These are phyloP conservation scores for Lycia hirtaria DNA, from an alignment of 2,888 invertebrate genomes.

Conservation along the genomic window DNA sequence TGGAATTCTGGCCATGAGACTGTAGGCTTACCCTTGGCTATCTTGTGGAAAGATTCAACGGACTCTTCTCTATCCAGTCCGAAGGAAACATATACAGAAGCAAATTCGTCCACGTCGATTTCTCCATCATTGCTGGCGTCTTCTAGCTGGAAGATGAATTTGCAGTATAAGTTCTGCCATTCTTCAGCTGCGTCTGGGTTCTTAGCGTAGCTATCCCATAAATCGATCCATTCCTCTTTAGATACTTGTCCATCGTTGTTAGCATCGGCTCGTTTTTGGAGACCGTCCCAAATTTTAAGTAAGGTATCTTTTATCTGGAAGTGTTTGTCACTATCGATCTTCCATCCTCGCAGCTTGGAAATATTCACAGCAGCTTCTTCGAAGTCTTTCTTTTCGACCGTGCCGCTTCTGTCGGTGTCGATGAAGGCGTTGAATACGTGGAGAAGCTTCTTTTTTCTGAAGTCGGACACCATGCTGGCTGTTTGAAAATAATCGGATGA, in stretches of 20 bases:
- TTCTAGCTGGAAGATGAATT: constrained; percentile 94
- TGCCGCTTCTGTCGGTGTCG: constrained; percentile 94
- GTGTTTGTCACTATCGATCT: constrained; percentile 88
- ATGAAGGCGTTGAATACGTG: constrained; percentile 95
- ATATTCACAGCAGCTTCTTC: constrained; percentile 94
- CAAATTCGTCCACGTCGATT: constrained; percentile 93
- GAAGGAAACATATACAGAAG: constrained; percentile 91
- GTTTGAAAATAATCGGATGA: constrained; percentile 28
- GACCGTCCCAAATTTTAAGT: constrained; percentile 93
- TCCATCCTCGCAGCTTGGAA: constrained; percentile 92
- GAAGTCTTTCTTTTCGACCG: constrained; percentile 94
- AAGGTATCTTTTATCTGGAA: constrained; percentile 90
- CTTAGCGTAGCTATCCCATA: constrained; percentile 93
- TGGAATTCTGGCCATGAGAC: constrained; percentile 92
- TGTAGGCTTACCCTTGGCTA: constrained; percentile 90
- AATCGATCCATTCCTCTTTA: constrained; percentile 93
- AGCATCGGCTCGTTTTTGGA: constrained; percentile 92
- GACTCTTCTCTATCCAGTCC: constrained; percentile 91
- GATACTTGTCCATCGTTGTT: constrained; percentile 95
- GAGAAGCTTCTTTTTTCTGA: constrained; percentile 94
- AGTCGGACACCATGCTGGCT: constrained; percentile 90
- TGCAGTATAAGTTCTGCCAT: constrained; percentile 94
- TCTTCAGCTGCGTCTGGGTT: constrained; percentile 90
- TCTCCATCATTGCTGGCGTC: constrained; percentile 92
- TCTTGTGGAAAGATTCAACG: constrained; percentile 90